Percentiles rank a stretch among this genome's conserved stretches.
These are phyloP conservation scores for Nomada goodeniana DNA, from an alignment of 2,888 invertebrate genomes.

Conservation along the genomic window DNA sequence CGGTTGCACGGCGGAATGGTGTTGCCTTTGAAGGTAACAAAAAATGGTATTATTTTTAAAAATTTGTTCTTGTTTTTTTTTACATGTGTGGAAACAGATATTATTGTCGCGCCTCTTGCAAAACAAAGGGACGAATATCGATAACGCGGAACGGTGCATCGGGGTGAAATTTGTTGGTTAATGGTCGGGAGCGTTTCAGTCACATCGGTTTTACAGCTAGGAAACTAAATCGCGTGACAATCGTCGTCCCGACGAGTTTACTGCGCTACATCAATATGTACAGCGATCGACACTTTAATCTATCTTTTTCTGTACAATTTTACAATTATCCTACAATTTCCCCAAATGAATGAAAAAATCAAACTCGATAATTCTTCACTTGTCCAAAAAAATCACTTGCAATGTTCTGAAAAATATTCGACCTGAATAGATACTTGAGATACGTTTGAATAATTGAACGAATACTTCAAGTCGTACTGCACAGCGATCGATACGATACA, in stretches of 20 bases:
- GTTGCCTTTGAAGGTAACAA: conserved; percentile 16
- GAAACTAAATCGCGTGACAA: conserved; percentile 44
- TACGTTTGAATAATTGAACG: not conserved
- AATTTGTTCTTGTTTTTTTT: not conserved
- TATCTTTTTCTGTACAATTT: not conserved
- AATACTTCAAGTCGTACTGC: not conserved
- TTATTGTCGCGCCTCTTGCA: not conserved
- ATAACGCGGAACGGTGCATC: conserved; percentile 17
- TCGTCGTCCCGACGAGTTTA: conserved; percentile 14
- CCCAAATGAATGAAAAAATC: not conserved
- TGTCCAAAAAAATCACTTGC: not conserved
- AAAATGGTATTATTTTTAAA: not conserved
- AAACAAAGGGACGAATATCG: conserved; percentile 44
- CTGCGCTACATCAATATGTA: conserved; percentile 21
- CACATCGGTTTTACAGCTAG: conserved; percentile 28
- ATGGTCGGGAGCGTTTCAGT: conserved; percentile 32
- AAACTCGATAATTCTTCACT: not conserved
- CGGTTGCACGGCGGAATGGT: not conserved
- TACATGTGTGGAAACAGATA: not conserved
- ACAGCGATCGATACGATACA: not conserved
- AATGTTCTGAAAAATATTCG: not conserved
- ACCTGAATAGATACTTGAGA: not conserved
- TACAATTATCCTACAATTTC: conserved; percentile 7
- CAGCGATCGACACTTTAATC: conserved; percentile 17
- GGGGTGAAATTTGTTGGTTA: conserved; percentile 32